phyloP scores from a whole-genome alignment of 2,888 invertebrate species.

The Trissoscelio sp. region DNA sequence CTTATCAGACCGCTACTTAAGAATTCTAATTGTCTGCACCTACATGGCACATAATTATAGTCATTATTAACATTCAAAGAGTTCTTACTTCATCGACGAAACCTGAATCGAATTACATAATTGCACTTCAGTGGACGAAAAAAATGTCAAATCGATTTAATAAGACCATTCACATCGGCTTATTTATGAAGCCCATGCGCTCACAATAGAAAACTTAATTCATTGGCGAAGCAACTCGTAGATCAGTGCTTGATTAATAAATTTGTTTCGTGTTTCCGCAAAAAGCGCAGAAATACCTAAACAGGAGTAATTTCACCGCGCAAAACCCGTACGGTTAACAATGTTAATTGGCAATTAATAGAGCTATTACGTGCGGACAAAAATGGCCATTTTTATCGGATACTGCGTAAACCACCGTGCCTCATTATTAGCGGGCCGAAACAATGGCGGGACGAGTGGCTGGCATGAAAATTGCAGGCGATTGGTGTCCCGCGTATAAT shows the following conservation, averaged over 20 bases:
- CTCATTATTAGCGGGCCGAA: slow-evolving; percentile 36
- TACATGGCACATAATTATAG: slow-evolving; percentile 54
- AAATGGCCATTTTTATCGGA: slow-evolving; percentile 38
- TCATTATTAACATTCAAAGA: slow-evolving; percentile 46
- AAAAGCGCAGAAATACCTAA: slow-evolving; percentile 8
- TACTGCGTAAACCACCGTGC: slow-evolving; percentile 20
- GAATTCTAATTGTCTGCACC: slow-evolving; percentile 60
- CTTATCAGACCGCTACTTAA: slow-evolving; percentile 47
- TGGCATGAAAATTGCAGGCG: slow-evolving; percentile 21
- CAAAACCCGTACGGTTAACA: slow-evolving; percentile 12
- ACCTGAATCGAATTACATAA: slow-evolving; percentile 41
- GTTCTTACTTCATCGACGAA: slow-evolving; percentile 48
- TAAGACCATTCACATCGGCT: slow-evolving; percentile 25
- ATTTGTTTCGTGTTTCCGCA: slow-evolving; percentile 41
- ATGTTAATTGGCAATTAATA: slow-evolving; percentile 67
- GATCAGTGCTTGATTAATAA: slow-evolving; percentile 27
- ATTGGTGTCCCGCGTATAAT: slow-evolving; percentile 54
- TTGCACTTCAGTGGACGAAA: slow-evolving; percentile 19
- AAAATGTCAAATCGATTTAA: slow-evolving; percentile 55
- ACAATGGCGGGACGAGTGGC: slow-evolving; percentile 45
- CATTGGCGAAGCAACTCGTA: slow-evolving; percentile 15
- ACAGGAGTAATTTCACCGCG: slow-evolving; percentile 7
- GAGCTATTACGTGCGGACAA: slow-evolving; percentile 47
- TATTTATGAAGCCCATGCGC: slow-evolving; percentile 8
- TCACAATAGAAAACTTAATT: slow-evolving; percentile 18